phyloP scores from a whole-genome alignment of 2,888 invertebrate species.

The Erebia ligea region DNA sequence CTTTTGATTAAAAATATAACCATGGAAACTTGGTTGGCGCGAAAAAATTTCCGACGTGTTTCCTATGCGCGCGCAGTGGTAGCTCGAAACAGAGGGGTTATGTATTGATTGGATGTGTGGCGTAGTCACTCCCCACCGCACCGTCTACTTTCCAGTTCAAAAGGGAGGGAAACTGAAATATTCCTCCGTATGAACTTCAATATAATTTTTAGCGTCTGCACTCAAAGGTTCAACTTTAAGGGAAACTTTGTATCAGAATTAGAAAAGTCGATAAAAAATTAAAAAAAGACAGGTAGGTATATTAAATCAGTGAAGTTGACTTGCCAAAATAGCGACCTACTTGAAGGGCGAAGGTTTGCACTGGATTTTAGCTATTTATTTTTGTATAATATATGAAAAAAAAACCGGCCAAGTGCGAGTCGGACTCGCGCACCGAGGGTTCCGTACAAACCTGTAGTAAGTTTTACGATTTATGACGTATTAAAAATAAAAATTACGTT shows the following conservation, averaged over 20 bases:
- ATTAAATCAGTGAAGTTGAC: too few species aligned
- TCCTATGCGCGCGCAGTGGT: constrained; percentile 67
- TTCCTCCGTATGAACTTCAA: constrained; percentile 48
- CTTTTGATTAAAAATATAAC: constrained; percentile 21
- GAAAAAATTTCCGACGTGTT: constrained; percentile 53
- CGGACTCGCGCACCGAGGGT: too few species aligned
- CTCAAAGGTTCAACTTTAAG: constrained; percentile 13
- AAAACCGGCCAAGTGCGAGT: too few species aligned
- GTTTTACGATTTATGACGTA: too few species aligned
- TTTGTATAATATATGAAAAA: too few species aligned
- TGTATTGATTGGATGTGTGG: constrained; percentile 72
- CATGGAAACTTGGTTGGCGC: constrained; percentile 56
- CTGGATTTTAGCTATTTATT: too few species aligned
- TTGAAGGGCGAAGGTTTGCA: too few species aligned
- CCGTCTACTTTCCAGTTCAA: constrained; percentile 54
- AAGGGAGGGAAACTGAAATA: constrained; percentile 60
- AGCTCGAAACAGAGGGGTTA: constrained; percentile 56
- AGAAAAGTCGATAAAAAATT: too few species aligned
- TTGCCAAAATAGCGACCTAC: too few species aligned
- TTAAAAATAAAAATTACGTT: too few species aligned
- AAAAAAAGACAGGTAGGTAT: too few species aligned
- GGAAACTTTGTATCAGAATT: constrained; percentile 13
- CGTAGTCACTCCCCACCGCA: constrained; percentile 55
- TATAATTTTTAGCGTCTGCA: constrained; percentile 36
- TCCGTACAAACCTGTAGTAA: too few species aligned